Percentiles rank a stretch among this genome's conserved stretches.
Evolutionary conservation across 2,113 vertebrate species (phyloP).

Genomic region (Tretioscincus oriximinensis): DNA sequence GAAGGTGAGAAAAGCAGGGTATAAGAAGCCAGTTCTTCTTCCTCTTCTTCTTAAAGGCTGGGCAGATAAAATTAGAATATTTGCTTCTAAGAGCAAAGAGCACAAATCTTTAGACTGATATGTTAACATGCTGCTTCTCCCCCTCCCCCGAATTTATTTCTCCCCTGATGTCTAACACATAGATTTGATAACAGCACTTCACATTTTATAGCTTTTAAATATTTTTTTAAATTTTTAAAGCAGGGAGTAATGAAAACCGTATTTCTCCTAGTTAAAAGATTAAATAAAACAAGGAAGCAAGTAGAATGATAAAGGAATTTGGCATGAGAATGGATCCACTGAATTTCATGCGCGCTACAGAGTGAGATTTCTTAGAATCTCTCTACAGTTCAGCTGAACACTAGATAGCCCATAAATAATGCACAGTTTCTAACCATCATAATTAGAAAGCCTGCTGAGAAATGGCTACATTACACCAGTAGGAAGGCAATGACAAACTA

Average conservation of each 20-base stretch:
- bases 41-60: no score
- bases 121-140: neutral
- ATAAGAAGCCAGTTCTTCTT: no score
- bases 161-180: neutral
- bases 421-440: neutral
- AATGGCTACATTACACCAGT: neutral
- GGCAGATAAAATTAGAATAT: no score
- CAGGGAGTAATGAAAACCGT: neutral
- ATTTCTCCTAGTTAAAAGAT: neutral
- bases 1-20: no score
- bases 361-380: fast-evolving
- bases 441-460: constrained; percentile 21
- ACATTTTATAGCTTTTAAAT: neutral
- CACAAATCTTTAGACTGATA: fast-evolving
- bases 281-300: constrained; percentile 2
- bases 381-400: neutral
- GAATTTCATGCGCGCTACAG: fast-evolving
- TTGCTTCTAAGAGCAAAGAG: neutral
- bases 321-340: neutral
- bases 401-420: constrained; percentile 5
- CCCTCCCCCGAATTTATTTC: neutral
- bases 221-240: neutral
- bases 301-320: neutral
- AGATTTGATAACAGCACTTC: neutral
- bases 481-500: neutral